Evolutionary conservation across 2,888 invertebrate genomes (phyloP).

Genomic region (Perizoma flavofasciatum): DNA sequence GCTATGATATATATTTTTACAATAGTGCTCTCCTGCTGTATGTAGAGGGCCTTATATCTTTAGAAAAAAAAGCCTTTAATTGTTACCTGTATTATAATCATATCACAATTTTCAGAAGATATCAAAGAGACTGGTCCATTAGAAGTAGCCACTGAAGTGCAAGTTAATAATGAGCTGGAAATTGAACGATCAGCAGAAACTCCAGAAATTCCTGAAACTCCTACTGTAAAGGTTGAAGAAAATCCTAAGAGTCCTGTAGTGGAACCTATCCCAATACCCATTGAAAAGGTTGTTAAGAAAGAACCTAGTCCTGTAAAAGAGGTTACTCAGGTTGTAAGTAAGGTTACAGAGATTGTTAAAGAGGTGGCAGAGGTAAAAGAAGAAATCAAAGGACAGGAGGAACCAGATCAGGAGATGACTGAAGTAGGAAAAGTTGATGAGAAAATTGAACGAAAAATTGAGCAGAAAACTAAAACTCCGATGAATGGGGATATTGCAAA

Average conservation of each 20-base stretch:
- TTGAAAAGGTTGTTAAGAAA: constrained; percentile 27
- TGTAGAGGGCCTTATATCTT: no score
- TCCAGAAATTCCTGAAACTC: constrained; percentile 32
- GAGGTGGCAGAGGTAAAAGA: constrained; percentile 42
- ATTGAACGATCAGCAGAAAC: constrained; percentile 34
- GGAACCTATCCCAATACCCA: not conserved
- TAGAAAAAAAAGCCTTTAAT: no score
- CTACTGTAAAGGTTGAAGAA: constrained; percentile 9
- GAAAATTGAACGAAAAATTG: constrained; percentile 54
- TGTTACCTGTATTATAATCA: not conserved
- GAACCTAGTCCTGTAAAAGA: constrained; percentile 50
- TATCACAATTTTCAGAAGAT: constrained; percentile 51
- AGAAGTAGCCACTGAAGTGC: constrained; percentile 17
- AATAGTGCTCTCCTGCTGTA: no score
- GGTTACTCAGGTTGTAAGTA: constrained; percentile 19
- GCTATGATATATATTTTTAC: no score
- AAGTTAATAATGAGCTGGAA: constrained; percentile 20
- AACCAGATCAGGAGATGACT: constrained; percentile 62
- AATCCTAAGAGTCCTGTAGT: constrained; percentile 1
- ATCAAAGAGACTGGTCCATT: constrained; percentile 38
- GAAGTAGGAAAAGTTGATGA: constrained; percentile 54
- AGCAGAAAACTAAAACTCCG: constrained; percentile 53
- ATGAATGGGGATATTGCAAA: constrained; percentile 73
- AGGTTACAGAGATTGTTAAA: constrained; percentile 30
- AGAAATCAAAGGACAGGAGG: constrained; percentile 38